Conservation (phyloP, 1,140 invertebrate species). For the Galleria mellonella region DNA sequence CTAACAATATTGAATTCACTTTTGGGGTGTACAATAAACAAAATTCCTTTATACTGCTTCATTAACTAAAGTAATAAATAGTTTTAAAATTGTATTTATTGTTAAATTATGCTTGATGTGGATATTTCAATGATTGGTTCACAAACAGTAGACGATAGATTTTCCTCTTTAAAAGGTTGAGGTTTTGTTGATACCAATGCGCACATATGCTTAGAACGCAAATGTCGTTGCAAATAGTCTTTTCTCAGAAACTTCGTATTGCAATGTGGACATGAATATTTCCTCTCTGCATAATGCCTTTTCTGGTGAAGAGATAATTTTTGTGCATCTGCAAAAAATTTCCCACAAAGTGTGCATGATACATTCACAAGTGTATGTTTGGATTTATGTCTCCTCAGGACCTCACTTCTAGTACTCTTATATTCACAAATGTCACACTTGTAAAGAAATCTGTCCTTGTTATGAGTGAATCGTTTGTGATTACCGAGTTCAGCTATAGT, state of each 20-base stretch:
- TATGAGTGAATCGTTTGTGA: constrained; percentile 38
- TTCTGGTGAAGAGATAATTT: constrained; percentile 32
- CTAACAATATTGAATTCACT: too few species aligned
- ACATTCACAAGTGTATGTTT: constrained; percentile 38
- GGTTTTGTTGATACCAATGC: not conserved
- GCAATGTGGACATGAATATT: constrained; percentile 29
- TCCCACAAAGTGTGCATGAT: constrained; percentile 40
- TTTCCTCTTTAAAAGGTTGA: not conserved
- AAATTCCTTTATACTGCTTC: too few species aligned
- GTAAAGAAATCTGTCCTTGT: constrained; percentile 19
- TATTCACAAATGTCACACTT: constrained; percentile 48
- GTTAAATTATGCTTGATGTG: not conserved
- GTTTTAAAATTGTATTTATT: too few species aligned
- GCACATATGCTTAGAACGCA: constrained; percentile 21
- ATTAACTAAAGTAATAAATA: too few species aligned
- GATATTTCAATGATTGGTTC: not conserved
- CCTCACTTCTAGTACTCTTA: constrained; percentile 14
- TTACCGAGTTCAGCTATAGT: constrained; percentile 43
- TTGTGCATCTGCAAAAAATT: constrained; percentile 26
- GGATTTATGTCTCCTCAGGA: constrained; percentile 27
- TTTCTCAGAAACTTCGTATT: constrained; percentile 19
- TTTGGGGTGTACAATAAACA: too few species aligned
- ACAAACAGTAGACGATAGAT: not conserved
- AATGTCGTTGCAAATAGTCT: constrained; percentile 23
- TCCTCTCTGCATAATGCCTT: constrained; percentile 34